These are phyloP conservation scores for Drosophila nigrodunni DNA, from an alignment of 1,140 invertebrate species.

Conservation along the genomic window DNA sequence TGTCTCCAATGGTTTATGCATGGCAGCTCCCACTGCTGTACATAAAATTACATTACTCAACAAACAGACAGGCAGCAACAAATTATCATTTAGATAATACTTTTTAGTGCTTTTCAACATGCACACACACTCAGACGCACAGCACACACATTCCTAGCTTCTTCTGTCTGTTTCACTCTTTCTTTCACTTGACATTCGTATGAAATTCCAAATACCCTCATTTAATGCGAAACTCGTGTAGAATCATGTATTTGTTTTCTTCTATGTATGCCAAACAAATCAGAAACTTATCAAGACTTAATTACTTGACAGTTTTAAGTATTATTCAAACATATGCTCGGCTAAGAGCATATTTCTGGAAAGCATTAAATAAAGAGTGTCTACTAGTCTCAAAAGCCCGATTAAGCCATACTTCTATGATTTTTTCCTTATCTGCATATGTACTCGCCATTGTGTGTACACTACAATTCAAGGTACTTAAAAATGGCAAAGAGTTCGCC, in stretches of 20 bases:
- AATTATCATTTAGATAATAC: constrained; percentile 82
- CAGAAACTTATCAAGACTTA: neutral
- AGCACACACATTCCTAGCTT: neutral
- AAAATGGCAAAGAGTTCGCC: neutral
- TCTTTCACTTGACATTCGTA: constrained; percentile 35
- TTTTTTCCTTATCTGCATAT: constrained; percentile 17
- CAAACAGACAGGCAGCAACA: constrained; percentile 75
- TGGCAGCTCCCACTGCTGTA: constrained; percentile 55
- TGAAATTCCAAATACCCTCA: constrained; percentile 33
- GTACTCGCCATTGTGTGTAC: neutral
- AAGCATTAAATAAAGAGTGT: neutral
- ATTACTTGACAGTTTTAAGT: neutral
- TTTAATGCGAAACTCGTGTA: neutral
- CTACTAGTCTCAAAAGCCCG: neutral
- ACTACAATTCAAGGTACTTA: neutral
- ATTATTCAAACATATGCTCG: too few relatives aligned
- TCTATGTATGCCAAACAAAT: neutral
- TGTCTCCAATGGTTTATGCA: constrained; percentile 55
- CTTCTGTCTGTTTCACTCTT: constrained; percentile 32
- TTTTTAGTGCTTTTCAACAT: constrained; percentile 78
- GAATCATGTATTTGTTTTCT: neutral
- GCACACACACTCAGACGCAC: constrained; percentile 14
- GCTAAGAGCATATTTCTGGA: too few relatives aligned
- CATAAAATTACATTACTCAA: constrained; percentile 77
- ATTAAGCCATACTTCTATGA: neutral